Percentiles rank a stretch among this genome's conserved stretches.
phyloP scores from a whole-genome alignment of 2,113 vertebrate species.

The Dendrocopos noguchii region DNA sequence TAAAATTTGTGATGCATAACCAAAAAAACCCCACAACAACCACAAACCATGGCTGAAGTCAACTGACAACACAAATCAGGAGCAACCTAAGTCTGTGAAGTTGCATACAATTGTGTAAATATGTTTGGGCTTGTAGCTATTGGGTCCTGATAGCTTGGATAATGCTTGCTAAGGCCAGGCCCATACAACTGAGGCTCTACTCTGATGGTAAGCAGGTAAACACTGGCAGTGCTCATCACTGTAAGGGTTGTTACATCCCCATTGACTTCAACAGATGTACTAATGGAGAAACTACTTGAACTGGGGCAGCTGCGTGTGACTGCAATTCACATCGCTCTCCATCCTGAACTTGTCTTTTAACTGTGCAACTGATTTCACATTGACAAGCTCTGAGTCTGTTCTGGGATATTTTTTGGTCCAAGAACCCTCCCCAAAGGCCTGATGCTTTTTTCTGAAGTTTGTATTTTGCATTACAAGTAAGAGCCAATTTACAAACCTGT shows the following conservation, averaged over 20 bases:
- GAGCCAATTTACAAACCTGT: conserved; percentile 80
- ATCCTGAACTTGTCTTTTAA: neutral
- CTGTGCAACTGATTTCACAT: neutral
- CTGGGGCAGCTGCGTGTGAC: neutral
- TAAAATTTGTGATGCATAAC: neutral
- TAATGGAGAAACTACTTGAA: conserved; percentile 1
- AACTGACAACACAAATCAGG: neutral
- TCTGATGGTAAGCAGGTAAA: neutral
- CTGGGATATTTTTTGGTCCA: neutral
- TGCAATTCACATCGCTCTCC: neutral
- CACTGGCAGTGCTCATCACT: neutral
- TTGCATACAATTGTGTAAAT: neutral
- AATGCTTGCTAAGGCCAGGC: neutral
- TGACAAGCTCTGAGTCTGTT: neutral
- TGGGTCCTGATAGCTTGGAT: neutral
- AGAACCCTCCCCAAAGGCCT: neutral
- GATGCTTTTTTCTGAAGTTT: neutral
- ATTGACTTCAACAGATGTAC: neutral
- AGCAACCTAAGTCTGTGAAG: neutral
- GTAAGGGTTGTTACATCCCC: neutral
- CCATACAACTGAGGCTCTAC: neutral
- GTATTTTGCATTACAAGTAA: neutral
- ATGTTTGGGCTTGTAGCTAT: neutral
- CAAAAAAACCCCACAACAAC: neutral
- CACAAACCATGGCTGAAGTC: neutral